Evolutionary conservation across 2,113 vertebrate genomes (phyloP).

Genomic region (Ascaphus truei): DNA sequence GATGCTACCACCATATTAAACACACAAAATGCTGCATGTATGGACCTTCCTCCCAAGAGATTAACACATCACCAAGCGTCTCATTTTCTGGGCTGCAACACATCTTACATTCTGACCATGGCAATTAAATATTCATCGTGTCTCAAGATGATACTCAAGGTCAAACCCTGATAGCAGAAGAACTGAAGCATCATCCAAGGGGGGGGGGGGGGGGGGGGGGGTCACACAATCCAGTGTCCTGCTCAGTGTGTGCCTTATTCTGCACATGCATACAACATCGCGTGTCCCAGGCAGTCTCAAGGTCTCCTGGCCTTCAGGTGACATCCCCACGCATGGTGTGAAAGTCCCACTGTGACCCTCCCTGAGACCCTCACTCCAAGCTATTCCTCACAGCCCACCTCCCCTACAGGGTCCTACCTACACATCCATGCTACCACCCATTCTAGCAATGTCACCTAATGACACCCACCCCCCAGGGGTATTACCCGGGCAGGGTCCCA

Average conservation of each 20-base stretch:
- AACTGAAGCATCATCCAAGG: not conserved
- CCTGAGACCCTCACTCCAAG: not conserved
- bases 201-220: not conserved
- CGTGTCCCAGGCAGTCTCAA: not conserved
- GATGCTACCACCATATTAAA: too few relatives aligned
- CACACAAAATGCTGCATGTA: too few relatives aligned
- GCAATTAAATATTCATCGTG: constrained; percentile 10
- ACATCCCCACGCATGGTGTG: not conserved
- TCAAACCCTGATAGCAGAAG: not conserved
- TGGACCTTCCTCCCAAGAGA: too few relatives aligned
- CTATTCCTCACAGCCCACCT: not conserved
- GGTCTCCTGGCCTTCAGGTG: not conserved
- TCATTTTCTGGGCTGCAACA: not conserved
- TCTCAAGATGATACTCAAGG: constrained; percentile 6
- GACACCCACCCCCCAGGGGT: too few relatives aligned
- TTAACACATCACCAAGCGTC: not conserved
- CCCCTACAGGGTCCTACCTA: not conserved
- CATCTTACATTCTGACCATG: not conserved
- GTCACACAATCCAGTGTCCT: not conserved
- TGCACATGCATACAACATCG: not conserved
- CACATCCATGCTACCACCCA: not conserved
- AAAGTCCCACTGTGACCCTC: not conserved
- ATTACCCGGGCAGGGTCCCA: too few relatives aligned
- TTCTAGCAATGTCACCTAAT: constrained; percentile 22
- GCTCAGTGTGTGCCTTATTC: not conserved